A percentile compares a stretch with the other conserved stretches of the same genome.
phyloP scores from a whole-genome alignment of 2,113 vertebrate genomes.

The Prunella fulvescens region DNA sequence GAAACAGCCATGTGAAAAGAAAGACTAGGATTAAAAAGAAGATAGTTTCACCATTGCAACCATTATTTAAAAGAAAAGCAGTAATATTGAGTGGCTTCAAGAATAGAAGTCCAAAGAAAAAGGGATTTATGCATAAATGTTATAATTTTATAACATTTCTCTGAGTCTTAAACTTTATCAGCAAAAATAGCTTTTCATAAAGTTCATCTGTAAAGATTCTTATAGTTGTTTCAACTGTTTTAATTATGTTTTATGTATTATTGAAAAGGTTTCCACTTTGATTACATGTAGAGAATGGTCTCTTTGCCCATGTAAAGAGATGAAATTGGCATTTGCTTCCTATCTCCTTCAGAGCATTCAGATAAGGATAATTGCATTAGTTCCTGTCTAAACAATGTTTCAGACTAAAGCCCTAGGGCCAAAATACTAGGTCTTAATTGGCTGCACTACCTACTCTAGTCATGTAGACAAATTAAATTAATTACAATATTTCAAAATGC shows the following conservation, averaged over 20 bases:
- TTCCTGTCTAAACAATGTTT: slow-evolving; percentile 48
- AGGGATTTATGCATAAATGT: background rate
- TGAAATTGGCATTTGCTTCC: slow-evolving; percentile 45
- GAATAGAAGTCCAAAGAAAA: background rate
- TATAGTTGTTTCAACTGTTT: slow-evolving; percentile 39
- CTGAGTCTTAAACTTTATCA: background rate
- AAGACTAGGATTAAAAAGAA: background rate
- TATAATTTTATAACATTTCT: background rate
- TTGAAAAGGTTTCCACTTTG: slow-evolving; percentile 51
- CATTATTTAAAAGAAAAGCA: background rate
- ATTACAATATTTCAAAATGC: slow-evolving; percentile 47
- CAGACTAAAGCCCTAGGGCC: slow-evolving; percentile 5
- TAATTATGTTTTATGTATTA: slow-evolving; percentile 38
- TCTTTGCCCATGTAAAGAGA: slow-evolving; percentile 3
- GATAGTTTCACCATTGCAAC: background rate
- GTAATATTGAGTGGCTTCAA: background rate
- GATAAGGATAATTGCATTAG: slow-evolving; percentile 69
- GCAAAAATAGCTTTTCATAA: background rate
- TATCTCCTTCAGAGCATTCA: slow-evolving; percentile 49
- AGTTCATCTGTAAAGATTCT: slow-evolving; percentile 17
- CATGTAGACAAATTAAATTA: slow-evolving; percentile 58
- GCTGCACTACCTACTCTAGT: background rate
- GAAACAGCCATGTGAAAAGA: background rate
- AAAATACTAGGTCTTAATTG: slow-evolving; percentile 34
- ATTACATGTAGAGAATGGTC: background rate